These are phyloP conservation scores for Nowickia ferox DNA, from an alignment of 2,888 invertebrate species.

Conservation along the genomic window DNA sequence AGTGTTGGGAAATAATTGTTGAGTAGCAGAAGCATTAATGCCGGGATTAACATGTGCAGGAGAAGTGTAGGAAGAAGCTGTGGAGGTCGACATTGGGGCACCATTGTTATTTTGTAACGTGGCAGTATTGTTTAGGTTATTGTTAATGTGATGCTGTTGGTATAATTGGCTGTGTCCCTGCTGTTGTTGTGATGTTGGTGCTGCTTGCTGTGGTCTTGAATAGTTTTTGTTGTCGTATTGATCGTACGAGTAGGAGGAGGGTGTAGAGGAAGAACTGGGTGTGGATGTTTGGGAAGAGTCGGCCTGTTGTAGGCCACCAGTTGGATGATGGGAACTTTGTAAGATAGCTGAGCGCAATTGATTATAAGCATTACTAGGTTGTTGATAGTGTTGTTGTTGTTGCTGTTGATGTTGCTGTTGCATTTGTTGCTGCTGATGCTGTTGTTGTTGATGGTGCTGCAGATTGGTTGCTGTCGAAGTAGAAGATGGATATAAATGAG, in stretches of 20 bases:
- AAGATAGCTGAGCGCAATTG: conserved; percentile 82
- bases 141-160: conserved; percentile 72
- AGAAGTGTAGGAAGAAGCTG: conserved; percentile 53
- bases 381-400: conserved; percentile 77
- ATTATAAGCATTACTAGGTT: conserved; percentile 79
- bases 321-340: conserved; percentile 82
- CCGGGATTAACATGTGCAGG: conserved; percentile 57
- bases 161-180: conserved; percentile 73
- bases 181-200: conserved; percentile 70
- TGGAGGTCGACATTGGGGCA: conserved; percentile 59
- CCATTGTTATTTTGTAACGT: conserved; percentile 75
- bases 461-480: conserved; percentile 73
- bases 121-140: conserved; percentile 51
- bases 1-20: conserved; percentile 77
- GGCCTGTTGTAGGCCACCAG: conserved; percentile 75
- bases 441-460: conserved; percentile 75
- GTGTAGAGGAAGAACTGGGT: conserved; percentile 61
- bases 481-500: conserved; percentile 81
- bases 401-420: conserved; percentile 73
- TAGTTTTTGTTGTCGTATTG: conserved; percentile 77
- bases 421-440: conserved; percentile 73
- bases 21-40: conserved; percentile 73
- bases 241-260: conserved; percentile 75
- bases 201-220: conserved; percentile 66
- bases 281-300: conserved; percentile 71